These are phyloP conservation scores for Psittacara wagleri DNA, from an alignment of 2,113 vertebrate genomes.

Conservation along the genomic window DNA sequence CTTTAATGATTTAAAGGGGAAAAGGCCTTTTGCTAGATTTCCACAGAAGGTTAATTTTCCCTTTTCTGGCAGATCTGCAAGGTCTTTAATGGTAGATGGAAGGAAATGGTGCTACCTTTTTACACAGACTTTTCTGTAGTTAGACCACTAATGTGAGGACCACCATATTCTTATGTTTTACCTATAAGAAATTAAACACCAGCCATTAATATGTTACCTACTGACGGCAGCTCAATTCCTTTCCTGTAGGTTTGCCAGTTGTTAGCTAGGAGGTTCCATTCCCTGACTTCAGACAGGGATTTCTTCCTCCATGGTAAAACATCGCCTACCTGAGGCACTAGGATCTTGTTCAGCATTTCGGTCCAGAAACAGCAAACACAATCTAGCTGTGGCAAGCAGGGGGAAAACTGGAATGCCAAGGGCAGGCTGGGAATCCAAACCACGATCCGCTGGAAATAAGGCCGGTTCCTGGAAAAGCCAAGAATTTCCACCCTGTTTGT, in stretches of 20 bases:
- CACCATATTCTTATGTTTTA: conserved; percentile 55
- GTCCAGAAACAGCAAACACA: conserved; percentile 83
- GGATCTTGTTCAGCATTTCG: conserved; percentile 70
- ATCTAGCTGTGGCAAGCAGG: conserved; percentile 74
- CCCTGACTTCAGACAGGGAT: conserved; percentile 60
- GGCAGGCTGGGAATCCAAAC: conserved; percentile 71
- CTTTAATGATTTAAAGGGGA: conserved; percentile 47
- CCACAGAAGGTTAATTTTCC: conserved; percentile 53
- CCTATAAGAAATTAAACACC: conserved; percentile 50
- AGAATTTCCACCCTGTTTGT: conserved; percentile 73
- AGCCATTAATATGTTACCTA: conserved; percentile 22
- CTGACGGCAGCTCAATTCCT: conserved; percentile 45
- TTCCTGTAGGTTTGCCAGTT: conserved; percentile 25
- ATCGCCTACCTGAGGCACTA: conserved; percentile 75
- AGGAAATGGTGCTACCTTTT: conserved; percentile 23
- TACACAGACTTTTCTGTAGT: conserved; percentile 19
- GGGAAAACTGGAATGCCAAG: conserved; percentile 70
- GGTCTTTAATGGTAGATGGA: conserved; percentile 48
- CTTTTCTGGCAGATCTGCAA: conserved; percentile 50
- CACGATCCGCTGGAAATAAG: conserved; percentile 71
- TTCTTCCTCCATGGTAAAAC: conserved; percentile 72
- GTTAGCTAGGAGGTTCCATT: conserved; percentile 50
- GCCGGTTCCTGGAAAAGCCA: conserved; percentile 68
- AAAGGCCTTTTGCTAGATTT: conserved; percentile 50
- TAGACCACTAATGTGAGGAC: conserved; percentile 30